These are phyloP conservation scores for Napeogenes sylphis DNA, from an alignment of 2,888 invertebrate species.

Conservation along the genomic window DNA sequence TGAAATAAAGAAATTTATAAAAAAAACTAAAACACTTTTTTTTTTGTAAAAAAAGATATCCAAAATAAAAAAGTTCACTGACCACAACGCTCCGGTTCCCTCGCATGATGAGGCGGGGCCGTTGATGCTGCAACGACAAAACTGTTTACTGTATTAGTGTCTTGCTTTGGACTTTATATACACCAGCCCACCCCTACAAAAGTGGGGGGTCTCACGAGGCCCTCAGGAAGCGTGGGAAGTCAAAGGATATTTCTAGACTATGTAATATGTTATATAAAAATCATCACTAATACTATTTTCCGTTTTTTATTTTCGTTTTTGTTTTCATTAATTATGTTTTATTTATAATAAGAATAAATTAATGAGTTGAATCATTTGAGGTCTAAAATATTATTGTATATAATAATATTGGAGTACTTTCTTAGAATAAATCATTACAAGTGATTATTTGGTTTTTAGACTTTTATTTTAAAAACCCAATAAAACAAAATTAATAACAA, in stretches of 20 bases:
- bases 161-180: constrained; percentile 59
- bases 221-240: constrained; percentile 30
- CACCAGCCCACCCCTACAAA: constrained; percentile 51
- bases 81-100: constrained; percentile 80
- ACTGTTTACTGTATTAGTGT: constrained; percentile 64
- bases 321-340: not conserved
- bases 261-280: constrained; percentile 12
- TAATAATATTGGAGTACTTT: too few relatives aligned
- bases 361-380: too few relatives aligned
- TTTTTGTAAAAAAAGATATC: constrained; percentile 21
- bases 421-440: too few relatives aligned
- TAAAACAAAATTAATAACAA: too few relatives aligned
- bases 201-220: constrained; percentile 54
- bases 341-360: not conserved
- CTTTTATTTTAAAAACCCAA: too few relatives aligned
- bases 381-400: too few relatives aligned
- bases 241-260: constrained; percentile 23
- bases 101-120: constrained; percentile 75
- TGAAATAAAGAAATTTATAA: not conserved
- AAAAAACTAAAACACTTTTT: not conserved
- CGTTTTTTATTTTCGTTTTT: not conserved
- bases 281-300: not conserved
- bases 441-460: too few relatives aligned
- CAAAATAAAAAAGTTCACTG: constrained; percentile 54
- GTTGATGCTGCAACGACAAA: constrained; percentile 61